Evolutionary conservation across 2,797 vertebrate species (phyloP).

Genomic region (Hafferia zeledoni): DNA sequence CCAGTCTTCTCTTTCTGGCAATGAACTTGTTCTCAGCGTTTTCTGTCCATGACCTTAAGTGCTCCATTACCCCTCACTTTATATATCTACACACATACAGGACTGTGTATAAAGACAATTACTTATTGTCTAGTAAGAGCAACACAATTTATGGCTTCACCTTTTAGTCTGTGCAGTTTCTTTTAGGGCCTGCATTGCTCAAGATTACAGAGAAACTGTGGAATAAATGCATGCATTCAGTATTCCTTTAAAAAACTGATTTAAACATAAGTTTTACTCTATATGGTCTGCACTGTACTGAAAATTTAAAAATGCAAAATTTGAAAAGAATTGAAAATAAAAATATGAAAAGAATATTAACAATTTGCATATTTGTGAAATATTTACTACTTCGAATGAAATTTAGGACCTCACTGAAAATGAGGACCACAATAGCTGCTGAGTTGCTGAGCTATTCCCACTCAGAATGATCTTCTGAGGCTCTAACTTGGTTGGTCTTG

Average conservation of each 20-base stretch:
- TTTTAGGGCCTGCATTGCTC: neutral
- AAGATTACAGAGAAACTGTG: neutral
- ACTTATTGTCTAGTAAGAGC: neutral
- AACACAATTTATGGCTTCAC: neutral
- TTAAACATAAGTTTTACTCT: neutral
- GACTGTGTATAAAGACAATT: neutral
- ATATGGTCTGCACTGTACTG: neutral
- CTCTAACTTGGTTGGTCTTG: neutral
- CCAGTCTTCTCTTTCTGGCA: neutral
- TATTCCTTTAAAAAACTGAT: neutral
- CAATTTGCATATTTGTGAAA: neutral
- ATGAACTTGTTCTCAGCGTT: neutral
- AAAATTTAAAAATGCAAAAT: neutral
- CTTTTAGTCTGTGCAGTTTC: neutral
- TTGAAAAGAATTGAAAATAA: neutral
- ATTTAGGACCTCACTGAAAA: neutral
- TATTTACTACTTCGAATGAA: neutral
- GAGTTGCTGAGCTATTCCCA: neutral
- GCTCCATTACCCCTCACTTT: neutral
- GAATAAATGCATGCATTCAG: neutral
- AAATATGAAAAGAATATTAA: neutral
- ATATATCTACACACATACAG: accelerated
- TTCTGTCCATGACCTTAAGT: neutral
- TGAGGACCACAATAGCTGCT: neutral
- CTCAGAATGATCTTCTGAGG: neutral